phyloP scores from a whole-genome alignment of 2,113 vertebrate species.

The Apus apus region DNA sequence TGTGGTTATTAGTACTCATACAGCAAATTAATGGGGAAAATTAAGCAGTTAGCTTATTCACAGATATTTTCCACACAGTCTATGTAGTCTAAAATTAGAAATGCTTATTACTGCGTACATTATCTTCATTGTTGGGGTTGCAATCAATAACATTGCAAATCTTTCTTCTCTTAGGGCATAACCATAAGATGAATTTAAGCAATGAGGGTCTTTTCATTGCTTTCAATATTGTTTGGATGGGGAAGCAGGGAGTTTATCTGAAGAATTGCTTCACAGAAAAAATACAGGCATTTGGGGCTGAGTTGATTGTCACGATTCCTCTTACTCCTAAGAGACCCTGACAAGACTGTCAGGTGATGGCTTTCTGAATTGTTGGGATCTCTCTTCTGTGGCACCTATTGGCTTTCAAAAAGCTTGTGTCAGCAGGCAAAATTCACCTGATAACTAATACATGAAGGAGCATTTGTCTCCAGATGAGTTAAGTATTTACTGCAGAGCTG shows the following conservation, averaged over 20 bases:
- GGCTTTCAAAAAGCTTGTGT: slow-evolving; percentile 43
- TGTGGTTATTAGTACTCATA: not conserved
- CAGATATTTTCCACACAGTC: slow-evolving; percentile 12
- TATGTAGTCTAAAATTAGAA: slow-evolving; percentile 31
- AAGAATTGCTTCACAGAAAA: slow-evolving; percentile 10
- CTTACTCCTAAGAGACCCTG: slow-evolving; percentile 1
- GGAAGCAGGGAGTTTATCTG: slow-evolving; percentile 20
- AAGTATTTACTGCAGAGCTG: slow-evolving; percentile 2
- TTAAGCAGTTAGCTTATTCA: slow-evolving; percentile 34
- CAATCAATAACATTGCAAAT: slow-evolving; percentile 50
- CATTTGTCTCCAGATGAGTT: slow-evolving; percentile 10
- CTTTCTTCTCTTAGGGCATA: slow-evolving; percentile 35
- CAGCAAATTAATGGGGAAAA: slow-evolving; percentile 52
- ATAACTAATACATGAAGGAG: not conserved
- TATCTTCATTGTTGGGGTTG: slow-evolving; percentile 31
- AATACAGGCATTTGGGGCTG: not conserved
- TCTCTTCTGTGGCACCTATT: not conserved
- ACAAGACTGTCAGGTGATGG: not conserved
- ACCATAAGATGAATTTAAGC: slow-evolving; percentile 28
- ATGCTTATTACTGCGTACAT: not conserved
- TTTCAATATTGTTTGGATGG: slow-evolving; percentile 16
- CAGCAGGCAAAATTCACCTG: not conserved
- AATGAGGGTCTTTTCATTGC: slow-evolving; percentile 20
- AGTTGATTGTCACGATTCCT: slow-evolving; percentile 1
- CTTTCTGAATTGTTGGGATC: not conserved